Base-by-base conservation (phyloP, 2,797 vertebrate species). In the Ctenochaetus hawaiiensis region DNA sequence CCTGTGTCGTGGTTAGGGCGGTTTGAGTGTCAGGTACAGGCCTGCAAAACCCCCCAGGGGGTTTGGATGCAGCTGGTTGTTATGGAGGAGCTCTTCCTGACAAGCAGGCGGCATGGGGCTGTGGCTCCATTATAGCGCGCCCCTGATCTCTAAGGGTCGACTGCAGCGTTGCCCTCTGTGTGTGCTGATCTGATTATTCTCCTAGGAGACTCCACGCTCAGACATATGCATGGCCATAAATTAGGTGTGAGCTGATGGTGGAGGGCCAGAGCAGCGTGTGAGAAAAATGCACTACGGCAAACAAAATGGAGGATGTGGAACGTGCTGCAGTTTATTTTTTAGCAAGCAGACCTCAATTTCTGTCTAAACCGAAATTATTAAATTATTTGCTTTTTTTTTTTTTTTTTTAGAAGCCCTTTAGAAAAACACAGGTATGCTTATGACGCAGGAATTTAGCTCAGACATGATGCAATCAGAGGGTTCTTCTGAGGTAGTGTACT, bases 151-250 rank as follows among this genome's bases (percentile, higher is more conserved):
- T 68, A 87, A 91, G 93, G 94, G 92, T 94, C 88, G 92, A 93
- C 93, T 90, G 91, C 89, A 73, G 91, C 75, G 73, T 86, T 93
- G 94, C 91, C 90, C 93, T 92, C 91, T 86, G 92, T 94, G 91
- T 95, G 93, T 91, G 93, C 91, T 91, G 94, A 96, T 95, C 93
- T 95, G 94, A 96, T 96, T 96, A 95, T 94, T 95, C 94, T 95
- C 94, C 95, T 94, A 93, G 94, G 95, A 95, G 91, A 95, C 92
- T 87, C 88, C 73, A 85, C 79, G 76, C 86, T 93, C 93, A 90
- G 88, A 94, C 95, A 88, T 93, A 94, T 94, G 94, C 92, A 89
- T 43, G 91, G 93, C 87, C 84, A 92, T 95, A 94, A 95, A 95
- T 95, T 95, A 94, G 92, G 91, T 89, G 92, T 88, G 92, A 92